Base-by-base conservation (phyloP, 2,888 invertebrate genomes). In the Ptilodon capucinus region DNA sequence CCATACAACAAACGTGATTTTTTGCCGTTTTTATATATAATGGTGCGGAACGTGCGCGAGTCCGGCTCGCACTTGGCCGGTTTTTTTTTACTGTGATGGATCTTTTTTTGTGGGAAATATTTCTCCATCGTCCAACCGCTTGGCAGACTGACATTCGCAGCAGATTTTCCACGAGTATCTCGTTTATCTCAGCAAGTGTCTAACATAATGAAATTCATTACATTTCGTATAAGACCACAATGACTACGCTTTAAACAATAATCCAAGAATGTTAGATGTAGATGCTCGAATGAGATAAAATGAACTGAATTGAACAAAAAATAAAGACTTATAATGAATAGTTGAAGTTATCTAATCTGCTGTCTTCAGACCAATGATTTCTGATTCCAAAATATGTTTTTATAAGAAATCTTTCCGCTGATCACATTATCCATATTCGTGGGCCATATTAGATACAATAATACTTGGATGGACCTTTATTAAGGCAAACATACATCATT, bases 251-350 rank as follows among this genome's bases (percentile, higher is more conserved):
- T 49, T 41, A 46, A 55, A 44, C 41, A 48, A 47, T 51, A 42
- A 48, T 52, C 48, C 43, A 35, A 46, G 54, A 57, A 53, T 57
- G 53, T 44, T 38, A 34, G 46, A 58, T 46, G 17, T 46, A 55
- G 58, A 58, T 58, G 35, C 42, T 44, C 35, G 36, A 43, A 19
- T 36, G 21, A 55, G 58, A 58, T 58, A 48, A 57, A 48, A 41
- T 42, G 39, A 39, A 43, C 46, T 40, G 50, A 43, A 51, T 53
- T 45, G 40, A 44, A 46, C 46, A 47, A 51, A 48, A 52, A 54
- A 52, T 48, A 30, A 47, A 42, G 39, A 46, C 48, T 13, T 44
- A 36, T 47, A 55, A 51, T 55, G 46, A 55, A 51, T 51, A 47
- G 45, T 41, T 48, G 40, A 40, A 8, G 42, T 44, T 41, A 53